Evolutionary conservation across 2,797 vertebrate genomes (phyloP).

Genomic region (Hemitrygon akajei): DNA sequence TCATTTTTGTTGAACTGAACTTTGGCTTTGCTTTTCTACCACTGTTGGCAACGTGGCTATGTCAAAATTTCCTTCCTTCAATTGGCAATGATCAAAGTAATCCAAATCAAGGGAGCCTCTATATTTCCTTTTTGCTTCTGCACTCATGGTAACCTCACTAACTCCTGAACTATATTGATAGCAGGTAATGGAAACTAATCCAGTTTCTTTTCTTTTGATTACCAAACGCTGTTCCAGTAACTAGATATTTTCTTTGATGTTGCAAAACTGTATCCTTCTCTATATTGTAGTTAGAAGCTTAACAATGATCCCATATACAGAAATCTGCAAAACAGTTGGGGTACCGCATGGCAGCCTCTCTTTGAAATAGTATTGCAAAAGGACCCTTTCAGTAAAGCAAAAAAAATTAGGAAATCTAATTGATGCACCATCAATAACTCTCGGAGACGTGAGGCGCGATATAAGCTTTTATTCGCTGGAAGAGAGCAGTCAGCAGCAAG

Average conservation of each 20-base stretch:
- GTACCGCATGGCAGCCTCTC: background rate
- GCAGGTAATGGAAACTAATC: background rate
- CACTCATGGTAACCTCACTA: background rate
- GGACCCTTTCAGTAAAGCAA: too few relatives aligned
- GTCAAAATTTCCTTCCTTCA: background rate
- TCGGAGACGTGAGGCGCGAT: too few relatives aligned
- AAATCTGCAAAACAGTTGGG: background rate
- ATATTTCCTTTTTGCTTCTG: background rate
- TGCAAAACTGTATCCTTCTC: background rate
- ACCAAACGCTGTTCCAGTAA: background rate
- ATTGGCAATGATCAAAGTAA: background rate
- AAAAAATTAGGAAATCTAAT: too few relatives aligned
- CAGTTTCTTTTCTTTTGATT: background rate
- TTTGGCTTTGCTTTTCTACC: background rate
- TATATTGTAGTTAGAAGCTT: background rate
- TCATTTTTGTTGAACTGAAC: conserved; percentile 9
- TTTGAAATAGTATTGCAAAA: background rate
- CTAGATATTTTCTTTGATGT: background rate
- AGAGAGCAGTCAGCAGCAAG: too few relatives aligned
- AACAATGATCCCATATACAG: background rate
- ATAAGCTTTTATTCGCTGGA: too few relatives aligned
- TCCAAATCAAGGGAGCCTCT: too few relatives aligned
- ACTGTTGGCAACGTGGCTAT: background rate
- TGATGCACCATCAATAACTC: too few relatives aligned
- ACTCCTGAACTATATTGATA: background rate